Evolutionary conservation across 2,113 vertebrate genomes (phyloP), one percentile per base, ranked within the genome.

Genomic region (Brachyhypopomus gauderio): DNA sequence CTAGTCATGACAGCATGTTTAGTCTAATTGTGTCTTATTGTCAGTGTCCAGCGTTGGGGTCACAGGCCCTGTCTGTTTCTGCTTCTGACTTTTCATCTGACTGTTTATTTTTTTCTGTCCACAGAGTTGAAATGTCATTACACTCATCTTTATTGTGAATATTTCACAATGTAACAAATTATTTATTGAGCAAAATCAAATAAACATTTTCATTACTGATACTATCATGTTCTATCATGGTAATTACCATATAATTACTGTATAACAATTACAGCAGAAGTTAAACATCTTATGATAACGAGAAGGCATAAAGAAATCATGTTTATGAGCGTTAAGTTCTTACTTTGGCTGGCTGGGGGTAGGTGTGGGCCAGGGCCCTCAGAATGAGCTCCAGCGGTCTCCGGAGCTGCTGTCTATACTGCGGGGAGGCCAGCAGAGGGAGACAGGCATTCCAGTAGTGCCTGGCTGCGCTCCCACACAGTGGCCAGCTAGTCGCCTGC

Each of bases 361-460:
- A 89, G 0, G 91, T 92, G 59, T 83, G 75, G 34, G 79, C 73
- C 72, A 97, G 89, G 82, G 85, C 89, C 72, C 79, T 74, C 27
- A 96, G 83, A 86, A 97, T 84, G 60, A 58, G 85, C 90, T 93
- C 88, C 2, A 93, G 73, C 7, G 93, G 77, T 5, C 89, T 74
- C 83, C 76, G 89, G 66, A 95, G 88, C 67, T 89, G 86, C 63
- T 81, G 82, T 88, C 95, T 92, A 81, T 88, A 90, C 69, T 0
- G 73, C 0, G 89, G 84, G 0, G 88, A 92, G 72, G 84, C 38
- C 73, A 94, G 88, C 55, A 95, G 86, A 1, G 94, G 93, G 0
- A 95, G 90, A 87, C 95, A 96, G 0, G 91, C 20, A 72, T 96
- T 96, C 97, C 96, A 98, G 88, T 89, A 97, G 79, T 96, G 93